A percentile compares a stretch with the other conserved stretches of the same genome.
Evolutionary conservation across 2,888 invertebrate genomes (phyloP).

Genomic region (Sarcophaga subvicina): DNA sequence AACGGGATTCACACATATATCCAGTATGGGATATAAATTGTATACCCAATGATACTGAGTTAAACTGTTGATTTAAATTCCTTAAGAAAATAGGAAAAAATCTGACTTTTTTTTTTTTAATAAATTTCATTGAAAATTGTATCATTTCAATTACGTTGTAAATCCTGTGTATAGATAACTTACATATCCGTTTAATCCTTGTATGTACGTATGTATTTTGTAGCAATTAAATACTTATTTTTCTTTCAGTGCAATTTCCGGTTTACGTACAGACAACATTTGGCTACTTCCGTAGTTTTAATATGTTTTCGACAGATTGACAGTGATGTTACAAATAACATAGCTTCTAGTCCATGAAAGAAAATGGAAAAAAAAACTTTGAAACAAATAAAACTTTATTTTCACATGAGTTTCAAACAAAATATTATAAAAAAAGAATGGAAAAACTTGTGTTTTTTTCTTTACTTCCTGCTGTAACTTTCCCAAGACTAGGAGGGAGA

Average conservation of each 20-base stretch:
- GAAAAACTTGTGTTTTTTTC: conserved; percentile 3
- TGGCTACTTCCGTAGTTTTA: conserved; percentile 77
- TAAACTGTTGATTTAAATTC: no score
- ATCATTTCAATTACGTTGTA: no score
- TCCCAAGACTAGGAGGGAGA: conserved; percentile 17
- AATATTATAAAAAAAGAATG: conserved; percentile 61
- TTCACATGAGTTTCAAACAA: conserved; percentile 64
- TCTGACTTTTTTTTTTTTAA: no score
- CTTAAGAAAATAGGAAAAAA: no score
- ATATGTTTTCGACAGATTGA: conserved; percentile 79
- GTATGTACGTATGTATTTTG: not conserved
- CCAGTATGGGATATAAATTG: no score
- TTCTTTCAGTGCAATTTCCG: conserved; percentile 24
- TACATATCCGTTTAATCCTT: not conserved
- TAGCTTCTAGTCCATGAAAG: conserved; percentile 47
- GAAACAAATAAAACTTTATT: conserved; percentile 70
- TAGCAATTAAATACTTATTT: not conserved
- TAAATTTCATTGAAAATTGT: no score
- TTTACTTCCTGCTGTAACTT: not conserved
- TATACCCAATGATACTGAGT: no score
- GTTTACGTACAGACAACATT: conserved; percentile 72
- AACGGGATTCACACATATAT: no score
- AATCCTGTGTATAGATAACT: no score
- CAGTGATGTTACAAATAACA: conserved; percentile 76
- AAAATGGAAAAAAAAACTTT: conserved; percentile 2